Conservation (phyloP, 2,113 vertebrate genomes). For the Euleptes europaea region DNA sequence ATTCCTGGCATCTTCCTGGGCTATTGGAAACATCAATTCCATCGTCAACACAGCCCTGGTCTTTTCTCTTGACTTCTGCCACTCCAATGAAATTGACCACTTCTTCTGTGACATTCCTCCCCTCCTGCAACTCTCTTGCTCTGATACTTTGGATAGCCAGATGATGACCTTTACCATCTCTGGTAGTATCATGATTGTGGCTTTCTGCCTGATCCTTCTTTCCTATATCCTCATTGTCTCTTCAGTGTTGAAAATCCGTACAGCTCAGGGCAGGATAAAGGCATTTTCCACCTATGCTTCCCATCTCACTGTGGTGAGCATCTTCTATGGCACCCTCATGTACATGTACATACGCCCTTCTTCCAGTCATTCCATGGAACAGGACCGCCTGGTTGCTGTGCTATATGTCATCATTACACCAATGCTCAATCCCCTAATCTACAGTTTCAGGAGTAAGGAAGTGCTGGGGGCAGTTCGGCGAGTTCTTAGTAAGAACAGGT, state of each 20-base stretch:
- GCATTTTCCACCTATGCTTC: slow-evolving; percentile 51
- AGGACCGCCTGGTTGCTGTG: slow-evolving; percentile 24
- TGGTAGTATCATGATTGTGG: background rate
- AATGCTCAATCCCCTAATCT: slow-evolving; percentile 37
- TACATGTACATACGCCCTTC: slow-evolving; percentile 43
- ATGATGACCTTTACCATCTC: background rate
- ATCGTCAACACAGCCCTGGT: background rate
- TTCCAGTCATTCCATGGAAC: background rate
- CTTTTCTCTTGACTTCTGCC: background rate
- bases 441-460: slow-evolving; percentile 17
- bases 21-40: background rate
- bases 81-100: slow-evolving; percentile 20
- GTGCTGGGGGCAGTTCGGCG: background rate
- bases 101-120: slow-evolving; percentile 48
- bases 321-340: slow-evolving; percentile 39
- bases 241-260: slow-evolving; percentile 35
- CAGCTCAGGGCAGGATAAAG: slow-evolving; percentile 33
- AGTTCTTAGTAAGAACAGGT: no score
- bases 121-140: background rate
- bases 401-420: slow-evolving; percentile 40
- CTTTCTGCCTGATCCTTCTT: slow-evolving; percentile 11
- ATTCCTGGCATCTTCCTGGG: background rate
- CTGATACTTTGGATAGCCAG: background rate
- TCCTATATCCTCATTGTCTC: slow-evolving; percentile 20
- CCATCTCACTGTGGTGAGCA: slow-evolving; percentile 36